Percentiles rank a stretch among this genome's conserved stretches.
phyloP scores from a whole-genome alignment of 2,113 vertebrate genomes.

The Setophaga coronata region DNA sequence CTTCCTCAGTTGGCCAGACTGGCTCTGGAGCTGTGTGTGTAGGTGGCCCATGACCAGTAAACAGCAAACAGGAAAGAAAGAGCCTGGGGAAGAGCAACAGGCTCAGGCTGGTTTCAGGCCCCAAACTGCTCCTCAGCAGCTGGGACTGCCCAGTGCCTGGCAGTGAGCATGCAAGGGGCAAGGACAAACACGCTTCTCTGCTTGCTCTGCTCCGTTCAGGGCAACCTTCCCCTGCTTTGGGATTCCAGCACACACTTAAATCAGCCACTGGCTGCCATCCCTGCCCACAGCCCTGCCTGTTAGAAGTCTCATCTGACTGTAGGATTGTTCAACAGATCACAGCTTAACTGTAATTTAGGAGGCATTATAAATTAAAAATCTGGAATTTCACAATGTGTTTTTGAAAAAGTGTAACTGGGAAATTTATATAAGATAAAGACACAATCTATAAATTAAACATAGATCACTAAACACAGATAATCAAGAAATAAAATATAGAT shows the following conservation, averaged over 20 bases:
- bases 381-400: too few species aligned
- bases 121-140: background rate
- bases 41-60: background rate
- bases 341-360: too few species aligned
- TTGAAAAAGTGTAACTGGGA: too few species aligned
- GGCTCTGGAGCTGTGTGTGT: background rate
- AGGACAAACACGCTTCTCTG: background rate
- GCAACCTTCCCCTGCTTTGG: background rate
- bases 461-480: too few species aligned
- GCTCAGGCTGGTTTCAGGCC: background rate
- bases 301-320: too few species aligned
- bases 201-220: background rate
- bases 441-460: too few species aligned
- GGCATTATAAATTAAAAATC: too few species aligned
- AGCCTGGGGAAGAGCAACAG: background rate
- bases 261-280: background rate
- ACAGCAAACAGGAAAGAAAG: background rate
- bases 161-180: accelerated
- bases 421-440: too few species aligned
- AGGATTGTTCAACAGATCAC: too few species aligned
- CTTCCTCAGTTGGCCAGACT: background rate
- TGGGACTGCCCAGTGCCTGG: background rate
- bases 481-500: too few species aligned
- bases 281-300: background rate
- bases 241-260: background rate